phyloP scores from a whole-genome alignment of 2,113 vertebrate genomes.

The Scophthalmus maximus region DNA sequence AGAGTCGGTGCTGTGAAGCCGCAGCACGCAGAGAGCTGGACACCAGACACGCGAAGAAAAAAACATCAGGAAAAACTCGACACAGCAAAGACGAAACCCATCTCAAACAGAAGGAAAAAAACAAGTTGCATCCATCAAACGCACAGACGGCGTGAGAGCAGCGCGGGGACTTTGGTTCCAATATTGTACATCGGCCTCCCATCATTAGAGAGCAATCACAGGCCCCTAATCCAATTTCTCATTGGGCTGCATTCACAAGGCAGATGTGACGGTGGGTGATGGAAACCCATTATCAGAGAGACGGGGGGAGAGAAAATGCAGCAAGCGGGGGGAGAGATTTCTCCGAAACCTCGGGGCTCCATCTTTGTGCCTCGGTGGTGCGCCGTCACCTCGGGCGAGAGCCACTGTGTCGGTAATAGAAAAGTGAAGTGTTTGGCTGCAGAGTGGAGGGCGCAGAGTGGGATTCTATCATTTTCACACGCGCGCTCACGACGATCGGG shows the following conservation, averaged over 20 bases:
- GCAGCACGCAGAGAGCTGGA: neutral
- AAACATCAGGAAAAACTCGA: neutral
- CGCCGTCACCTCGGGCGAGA: constrained; percentile 29
- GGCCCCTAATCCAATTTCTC: constrained; percentile 6
- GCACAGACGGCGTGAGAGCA: neutral
- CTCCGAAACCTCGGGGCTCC: neutral
- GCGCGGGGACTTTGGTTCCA: neutral
- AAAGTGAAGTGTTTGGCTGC: constrained; percentile 18
- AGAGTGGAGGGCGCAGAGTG: constrained; percentile 5
- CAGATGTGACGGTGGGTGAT: constrained; percentile 3
- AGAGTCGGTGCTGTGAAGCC: neutral
- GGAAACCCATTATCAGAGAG: neutral
- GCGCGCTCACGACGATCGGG: neutral
- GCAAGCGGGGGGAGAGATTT: neutral
- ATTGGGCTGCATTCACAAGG: constrained; percentile 21
- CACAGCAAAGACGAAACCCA: neutral
- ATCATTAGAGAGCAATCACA: constrained; percentile 28
- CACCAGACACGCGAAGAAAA: neutral
- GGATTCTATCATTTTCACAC: neutral
- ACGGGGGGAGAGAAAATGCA: neutral
- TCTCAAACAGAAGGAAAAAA: neutral
- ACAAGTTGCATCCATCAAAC: neutral
- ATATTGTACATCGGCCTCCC: constrained; percentile 18
- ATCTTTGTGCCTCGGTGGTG: constrained; percentile 12
- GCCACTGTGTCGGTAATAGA: constrained; percentile 23